A percentile compares a stretch with the other conserved stretches of the same genome.
Conservation (phyloP, 2,888 invertebrate species). For the Drosophila siamana region DNA sequence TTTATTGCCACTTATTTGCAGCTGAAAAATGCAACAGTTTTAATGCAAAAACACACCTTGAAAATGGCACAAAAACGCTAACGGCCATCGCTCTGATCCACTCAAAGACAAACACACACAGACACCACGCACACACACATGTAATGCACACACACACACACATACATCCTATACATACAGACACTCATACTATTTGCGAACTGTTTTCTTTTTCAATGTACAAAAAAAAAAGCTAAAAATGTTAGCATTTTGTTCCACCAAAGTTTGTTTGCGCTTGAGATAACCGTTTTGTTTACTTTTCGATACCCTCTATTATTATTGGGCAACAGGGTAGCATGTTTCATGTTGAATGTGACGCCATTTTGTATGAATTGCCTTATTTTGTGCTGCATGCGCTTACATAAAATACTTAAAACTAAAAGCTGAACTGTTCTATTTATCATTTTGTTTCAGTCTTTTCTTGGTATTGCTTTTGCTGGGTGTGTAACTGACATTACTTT, state of each 20-base stretch:
- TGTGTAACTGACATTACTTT: neutral
- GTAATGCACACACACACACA: conserved; percentile 1
- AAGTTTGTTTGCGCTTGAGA: conserved; percentile 59
- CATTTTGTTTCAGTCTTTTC: too few species aligned
- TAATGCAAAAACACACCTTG: conserved; percentile 35
- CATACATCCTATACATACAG: conserved; percentile 3
- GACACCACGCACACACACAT: conserved; percentile 6
- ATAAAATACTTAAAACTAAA: too few species aligned
- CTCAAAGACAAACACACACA: conserved; percentile 23
- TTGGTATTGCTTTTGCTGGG: neutral
- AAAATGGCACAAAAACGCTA: conserved; percentile 43
- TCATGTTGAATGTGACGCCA: too few species aligned
- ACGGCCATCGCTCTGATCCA: conserved; percentile 39
- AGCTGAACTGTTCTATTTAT: too few species aligned
- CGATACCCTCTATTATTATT: conserved; percentile 32
- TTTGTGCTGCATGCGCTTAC: too few species aligned
- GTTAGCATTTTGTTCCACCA: conserved; percentile 49
- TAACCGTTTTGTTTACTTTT: conserved; percentile 46
- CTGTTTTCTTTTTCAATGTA: conserved; percentile 50
- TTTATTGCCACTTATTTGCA: conserved; percentile 55
- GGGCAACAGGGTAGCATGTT: neutral
- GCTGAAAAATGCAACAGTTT: conserved; percentile 60
- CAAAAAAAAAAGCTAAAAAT: conserved; percentile 51
- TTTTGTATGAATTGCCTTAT: too few species aligned
- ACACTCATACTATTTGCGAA: conserved; percentile 29